Evolutionary conservation across 2,113 vertebrate genomes (phyloP), one percentile per base, ranked within the genome.

Genomic region (Oryzias celebensis): DNA sequence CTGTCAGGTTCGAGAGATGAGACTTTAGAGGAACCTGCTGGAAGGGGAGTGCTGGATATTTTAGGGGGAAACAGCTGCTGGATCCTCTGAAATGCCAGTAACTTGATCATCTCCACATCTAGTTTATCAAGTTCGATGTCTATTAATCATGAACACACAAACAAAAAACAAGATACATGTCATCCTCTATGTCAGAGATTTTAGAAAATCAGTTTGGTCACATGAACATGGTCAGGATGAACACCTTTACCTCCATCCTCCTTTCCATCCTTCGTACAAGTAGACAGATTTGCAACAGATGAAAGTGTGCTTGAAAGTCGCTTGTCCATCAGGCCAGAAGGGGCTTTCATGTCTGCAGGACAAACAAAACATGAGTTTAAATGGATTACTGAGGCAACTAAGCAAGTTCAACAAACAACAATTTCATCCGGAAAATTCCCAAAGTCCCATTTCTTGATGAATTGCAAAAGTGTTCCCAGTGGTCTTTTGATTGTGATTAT

Each of bases 41-140:
- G 89, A 81, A 91, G 87, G 58, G 92, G 76, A 78, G 83, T 81
- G 77, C 90, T 84, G 70, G 93, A 88, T 18, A 86, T 86, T 92
- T 94, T 95, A 71, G 93, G 91, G 49, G 95, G 91, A 79, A 96
- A 95, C 62, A 97, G 93, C 91, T 95, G 94, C 89, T 98, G 94
- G 91, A 96, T 96, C 93, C 96, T 94, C 90, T 98, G 96, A 93
- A 94, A 94, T 80, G 96, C 96, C 90, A 98, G 88, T 83, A 97
- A 92, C 85, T 95, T 96, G 88, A 98, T 92, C 91, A 96, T 89
- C 79, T 95, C 94, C 83, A 93, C 91, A 53, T 98, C 96, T 84
- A 98, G 89, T 90, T 95, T 94, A 87, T 93, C 95, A 83, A 98
- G 90, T 88, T 96, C 94, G 58, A 98, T 95, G 77, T 93, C 96